phyloP scores from a whole-genome alignment of 1,140 invertebrate species.

The Pachypsylla venusta region DNA sequence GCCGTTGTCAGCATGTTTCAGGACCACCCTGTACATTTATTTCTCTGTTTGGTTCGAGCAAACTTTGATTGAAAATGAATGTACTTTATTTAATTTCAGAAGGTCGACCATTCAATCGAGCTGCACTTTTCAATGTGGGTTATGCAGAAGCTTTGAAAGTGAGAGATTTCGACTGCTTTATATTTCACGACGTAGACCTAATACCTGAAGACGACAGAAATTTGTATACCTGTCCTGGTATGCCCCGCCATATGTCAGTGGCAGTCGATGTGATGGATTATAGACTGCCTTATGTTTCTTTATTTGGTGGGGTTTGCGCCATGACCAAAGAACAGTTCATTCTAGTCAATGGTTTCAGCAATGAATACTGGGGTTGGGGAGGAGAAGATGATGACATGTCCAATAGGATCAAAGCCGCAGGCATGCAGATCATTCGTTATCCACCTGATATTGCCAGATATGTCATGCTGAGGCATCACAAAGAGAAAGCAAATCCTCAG shows the following conservation, averaged over 20 bases:
- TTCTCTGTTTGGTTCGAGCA: too few relatives aligned
- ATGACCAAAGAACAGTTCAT: slow-evolving; percentile 66
- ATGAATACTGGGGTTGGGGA: slow-evolving; percentile 86
- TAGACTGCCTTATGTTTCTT: slow-evolving; percentile 69
- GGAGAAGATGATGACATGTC: slow-evolving; percentile 88
- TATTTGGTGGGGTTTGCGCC: slow-evolving; percentile 67
- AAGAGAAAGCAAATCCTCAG: slow-evolving; percentile 75
- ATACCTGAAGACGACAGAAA: slow-evolving; percentile 85
- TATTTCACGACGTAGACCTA: slow-evolving; percentile 92
- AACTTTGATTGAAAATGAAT: too few relatives aligned
- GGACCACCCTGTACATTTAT: too few relatives aligned
- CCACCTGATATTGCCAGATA: slow-evolving; percentile 74
- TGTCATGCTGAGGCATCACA: slow-evolving; percentile 77
- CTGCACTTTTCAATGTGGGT: slow-evolving; percentile 90
- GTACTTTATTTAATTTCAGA: slow-evolving; percentile 32
- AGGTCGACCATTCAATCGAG: slow-evolving; percentile 67
- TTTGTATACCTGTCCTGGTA: slow-evolving; percentile 75
- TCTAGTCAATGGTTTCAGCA: slow-evolving; percentile 78
- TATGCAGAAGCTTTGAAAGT: slow-evolving; percentile 69
- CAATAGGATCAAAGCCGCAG: slow-evolving; percentile 59
- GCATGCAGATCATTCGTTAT: slow-evolving; percentile 71
- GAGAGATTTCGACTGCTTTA: slow-evolving; percentile 70
- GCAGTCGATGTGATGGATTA: slow-evolving; percentile 81
- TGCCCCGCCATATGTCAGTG: slow-evolving; percentile 88
- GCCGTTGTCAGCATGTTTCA: too few relatives aligned